Evolutionary conservation across 1,140 invertebrate genomes (phyloP), one percentile per base, ranked within the genome.

Genomic region (Galendromus occidentalis): DNA sequence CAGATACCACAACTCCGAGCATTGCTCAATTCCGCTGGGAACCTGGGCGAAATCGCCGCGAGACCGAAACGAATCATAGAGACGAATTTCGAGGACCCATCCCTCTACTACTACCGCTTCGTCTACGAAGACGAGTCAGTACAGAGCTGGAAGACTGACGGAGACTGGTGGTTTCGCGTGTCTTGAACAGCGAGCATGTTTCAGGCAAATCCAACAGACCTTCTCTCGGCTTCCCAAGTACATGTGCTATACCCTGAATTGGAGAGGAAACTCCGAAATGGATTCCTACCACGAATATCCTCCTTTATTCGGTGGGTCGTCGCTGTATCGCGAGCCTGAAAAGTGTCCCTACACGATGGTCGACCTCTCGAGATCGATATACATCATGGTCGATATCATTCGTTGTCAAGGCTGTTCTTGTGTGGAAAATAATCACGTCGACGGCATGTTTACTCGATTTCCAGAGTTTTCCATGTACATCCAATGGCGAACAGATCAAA

Each of bases 201-300:
- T n/a, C 51, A 59, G 51, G 14, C 51, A 59, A 59, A 59, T 59
- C 9, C 1, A 17, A 9, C 51, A 59, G 9, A 18, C 51, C 17
- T 59, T 29, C 25, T 59, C 51, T 2, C 25, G 51, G 2, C 51
- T 59, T 2, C 20, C 20, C 17, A 59, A 59, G 20, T 59, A 59
- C 51, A 59, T 59, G 51, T 59, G 51, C 22, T 59, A 59, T 22
- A 59, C 51, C 4, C 22, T 59, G 2, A 59, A 59, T 33, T 59
- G 51, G 51, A 59, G 9, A 9, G 51, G 22, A 17, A 59, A 59
- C 22, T 29, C 14, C 12, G 51, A 59, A 22, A 59, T 59, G 51
- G 33, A 59, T 59, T 59, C 51, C 17, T 59, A 59, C 9, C 51
- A 59, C 33, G 51, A 59, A 22, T 59, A 59, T 22, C 51, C 51